Evolutionary conservation across 2,797 vertebrate species (phyloP).

Genomic region (Cynodonichthys magdalenae): DNA sequence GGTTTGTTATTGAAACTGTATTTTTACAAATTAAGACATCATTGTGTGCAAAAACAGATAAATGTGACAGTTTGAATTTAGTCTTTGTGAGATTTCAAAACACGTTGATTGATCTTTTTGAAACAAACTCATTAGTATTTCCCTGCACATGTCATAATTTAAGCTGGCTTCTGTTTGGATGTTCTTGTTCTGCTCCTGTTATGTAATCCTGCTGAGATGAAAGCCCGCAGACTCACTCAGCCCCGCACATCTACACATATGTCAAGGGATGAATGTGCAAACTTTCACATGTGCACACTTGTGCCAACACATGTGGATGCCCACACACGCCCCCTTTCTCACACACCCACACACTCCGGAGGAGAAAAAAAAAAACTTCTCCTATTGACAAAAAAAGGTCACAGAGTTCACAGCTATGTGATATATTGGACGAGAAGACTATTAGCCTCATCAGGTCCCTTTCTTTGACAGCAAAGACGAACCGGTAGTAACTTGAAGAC

Average conservation of each 20-base stretch:
- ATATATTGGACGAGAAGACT: conserved; percentile 90
- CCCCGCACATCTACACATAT: conserved; percentile 36
- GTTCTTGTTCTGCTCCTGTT: conserved; percentile 19
- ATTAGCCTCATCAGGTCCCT: conserved; percentile 89
- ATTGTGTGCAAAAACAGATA: background rate
- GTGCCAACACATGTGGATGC: conserved; percentile 52
- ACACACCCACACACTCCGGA: conserved; percentile 74
- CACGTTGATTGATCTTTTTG: background rate
- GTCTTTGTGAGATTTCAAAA: background rate
- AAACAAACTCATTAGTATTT: background rate
- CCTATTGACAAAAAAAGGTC: conserved; percentile 88
- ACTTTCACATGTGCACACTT: conserved; percentile 55
- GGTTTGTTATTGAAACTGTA: conserved; percentile 9
- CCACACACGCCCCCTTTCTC: conserved; percentile 59
- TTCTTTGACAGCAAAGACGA: conserved; percentile 84
- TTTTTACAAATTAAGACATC: background rate
- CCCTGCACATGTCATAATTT: conserved; percentile 14
- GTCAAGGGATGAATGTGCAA: conserved; percentile 36
- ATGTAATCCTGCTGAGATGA: conserved; percentile 45
- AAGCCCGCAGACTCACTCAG: conserved; percentile 34
- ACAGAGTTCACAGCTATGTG: conserved; percentile 90
- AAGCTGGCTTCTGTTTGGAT: conserved; percentile 18
- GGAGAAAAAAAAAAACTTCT: conserved; percentile 68
- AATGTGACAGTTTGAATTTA: conserved; percentile 3
- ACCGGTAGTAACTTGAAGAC: conserved; percentile 87